A percentile compares a stretch with the other conserved stretches of the same genome.
Conservation (phyloP, 2,113 vertebrate species). For the Circaetus gallicus region DNA sequence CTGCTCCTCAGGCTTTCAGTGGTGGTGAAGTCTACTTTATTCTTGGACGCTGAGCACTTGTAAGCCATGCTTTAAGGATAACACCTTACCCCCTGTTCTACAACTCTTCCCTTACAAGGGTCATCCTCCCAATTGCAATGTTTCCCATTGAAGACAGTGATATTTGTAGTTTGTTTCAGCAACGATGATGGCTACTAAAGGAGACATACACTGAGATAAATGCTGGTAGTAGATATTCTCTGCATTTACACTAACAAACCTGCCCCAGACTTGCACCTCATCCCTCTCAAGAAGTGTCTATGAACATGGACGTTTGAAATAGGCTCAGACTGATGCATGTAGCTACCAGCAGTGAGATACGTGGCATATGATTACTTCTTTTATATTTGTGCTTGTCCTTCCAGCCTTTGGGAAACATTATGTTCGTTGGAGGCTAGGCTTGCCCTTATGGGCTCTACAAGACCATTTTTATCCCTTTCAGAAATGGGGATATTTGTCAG, state of each 20-base stretch:
- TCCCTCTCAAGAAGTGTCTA: background rate
- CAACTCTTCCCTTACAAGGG: background rate
- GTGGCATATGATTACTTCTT: background rate
- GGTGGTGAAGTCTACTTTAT: background rate
- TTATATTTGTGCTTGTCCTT: background rate
- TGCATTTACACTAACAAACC: background rate
- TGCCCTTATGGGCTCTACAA: background rate
- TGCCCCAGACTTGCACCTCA: background rate
- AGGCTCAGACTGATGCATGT: background rate
- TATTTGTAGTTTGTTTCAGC: background rate
- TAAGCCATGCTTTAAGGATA: background rate
- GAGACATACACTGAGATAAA: background rate
- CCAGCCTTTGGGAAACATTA: background rate
- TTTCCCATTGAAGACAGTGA: background rate
- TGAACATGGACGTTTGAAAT: background rate
- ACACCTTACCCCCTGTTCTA: background rate
- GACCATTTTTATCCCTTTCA: background rate
- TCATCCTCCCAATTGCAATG: accelerated
- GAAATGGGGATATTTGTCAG: background rate
- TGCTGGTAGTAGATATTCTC: background rate
- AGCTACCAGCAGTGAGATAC: background rate
- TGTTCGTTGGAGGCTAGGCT: background rate
- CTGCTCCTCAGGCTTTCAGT: background rate
- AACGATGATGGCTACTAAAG: background rate
- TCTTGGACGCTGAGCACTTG: background rate